Base-by-base conservation (phyloP, 2,888 invertebrate species). In the Zele albiditarsus region DNA sequence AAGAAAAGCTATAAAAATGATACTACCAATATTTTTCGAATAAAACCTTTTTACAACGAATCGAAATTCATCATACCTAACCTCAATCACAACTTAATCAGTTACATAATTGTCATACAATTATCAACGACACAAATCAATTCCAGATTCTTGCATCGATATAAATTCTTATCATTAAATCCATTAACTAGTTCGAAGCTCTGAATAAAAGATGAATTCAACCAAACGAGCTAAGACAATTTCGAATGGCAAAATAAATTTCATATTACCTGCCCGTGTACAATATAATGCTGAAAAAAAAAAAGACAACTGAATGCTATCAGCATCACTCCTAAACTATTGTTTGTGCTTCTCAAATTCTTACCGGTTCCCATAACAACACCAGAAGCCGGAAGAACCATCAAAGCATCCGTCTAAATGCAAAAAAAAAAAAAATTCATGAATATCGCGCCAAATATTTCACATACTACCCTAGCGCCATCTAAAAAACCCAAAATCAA, bases 401-500 rank as follows among this genome's bases (percentile, higher is more conserved):
- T 25, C 28, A 46, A 27, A 25, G 23, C n/a, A 27, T 23, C n/a
- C 16, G 10, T 20, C 1, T 20, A 12, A 42, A n/a, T n/a, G n/a
- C 12, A 12, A 12, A 8, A 8, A 12, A 23, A 53, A 53, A n/a
- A 20, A 53, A 25, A 68, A 49, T 23, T 28, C 23, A 28, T 28
- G 68, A 53, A 68, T 49, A 27, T 38, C 68, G 27, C 68, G 68
- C 68, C 68, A 68, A 49, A 53, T 53, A 42, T 10, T 46, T 8
- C 5, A 38, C 23, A 25, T 6, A 1, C 3, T 23, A 42, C 1
- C 2, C 10, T 42, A 42, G 66, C 66, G 66, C 12, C 46, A 25
- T 14, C 38, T 66, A 1, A 38, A 1, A 27, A 14, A 27, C 28
- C 3, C 1, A 23, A 25, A 23, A 38, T 6, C 10, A 16, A 46